Base-by-base conservation (phyloP, 2,797 vertebrate genomes). In the Pitangus sulphuratus region DNA sequence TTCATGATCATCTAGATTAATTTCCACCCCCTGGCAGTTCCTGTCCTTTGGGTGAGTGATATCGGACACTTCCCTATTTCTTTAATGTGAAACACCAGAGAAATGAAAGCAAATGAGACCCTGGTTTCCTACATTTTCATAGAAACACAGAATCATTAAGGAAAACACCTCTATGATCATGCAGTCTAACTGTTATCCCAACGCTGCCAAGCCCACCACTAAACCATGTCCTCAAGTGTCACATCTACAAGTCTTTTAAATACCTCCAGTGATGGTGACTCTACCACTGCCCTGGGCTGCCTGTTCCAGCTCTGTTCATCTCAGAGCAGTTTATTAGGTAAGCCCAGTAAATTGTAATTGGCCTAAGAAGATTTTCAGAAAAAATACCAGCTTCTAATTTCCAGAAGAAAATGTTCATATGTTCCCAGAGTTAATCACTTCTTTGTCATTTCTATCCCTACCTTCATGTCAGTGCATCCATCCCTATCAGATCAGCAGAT, bases 31-130 rank as follows among this genome's bases (percentile, higher is more conserved):
- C 37, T 37, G 37, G 37, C 37, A 37, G 24, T 12, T 83, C 33
- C 53, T 0, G 1, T 60, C 26, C 9, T 79, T 76, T 25, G 30
- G 11, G 17, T 64, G 44, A 70, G 33, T 25, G 35, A 28, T 42
- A 65, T 19, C 0, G 0, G 42, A 42, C 19, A 17, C 15, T 65
- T 60, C 8, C 15, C 28, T 26, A 11, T 31, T 16, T 57, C 31
- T 87, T 72, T 40, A 21, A 19, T 40, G 21, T 44, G n/a, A 48
- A 88, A n/a, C 11, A 64, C 5, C 15, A 70, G 18, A 9, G 6
- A 87, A 75, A 80, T 6, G 5, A 91, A 64, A 70, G 9, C 7
- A 87, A 65, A 64, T 2, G 8, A 77, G 35, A 31, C 16, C 2
- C 17, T 50, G 5, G 0, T 48, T 76, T 81, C 18, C 40, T 44